phyloP scores from a whole-genome alignment of 1,140 invertebrate genomes.

The Trypoxylus dichotomus region DNA sequence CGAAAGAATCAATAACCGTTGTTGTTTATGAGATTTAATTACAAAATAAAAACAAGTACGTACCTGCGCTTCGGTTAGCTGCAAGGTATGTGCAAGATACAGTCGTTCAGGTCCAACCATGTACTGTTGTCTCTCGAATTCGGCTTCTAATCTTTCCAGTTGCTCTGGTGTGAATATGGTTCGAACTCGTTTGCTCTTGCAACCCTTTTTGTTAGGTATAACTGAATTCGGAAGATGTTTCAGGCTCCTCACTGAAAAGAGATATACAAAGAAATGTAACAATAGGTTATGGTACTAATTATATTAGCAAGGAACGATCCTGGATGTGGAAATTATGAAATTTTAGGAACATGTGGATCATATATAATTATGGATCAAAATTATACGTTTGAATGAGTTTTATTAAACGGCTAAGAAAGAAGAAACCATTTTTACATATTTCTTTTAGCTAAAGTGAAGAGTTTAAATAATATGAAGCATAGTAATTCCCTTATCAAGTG shows the following conservation, averaged over 20 bases:
- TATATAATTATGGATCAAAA: no score
- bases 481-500: no score
- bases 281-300: no score
- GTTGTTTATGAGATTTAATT: constrained; percentile 7
- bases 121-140: constrained; percentile 93
- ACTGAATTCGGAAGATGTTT: constrained; percentile 45
- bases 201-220: constrained; percentile 47
- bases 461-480: no score
- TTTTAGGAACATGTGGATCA: no score
- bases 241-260: constrained; percentile 44
- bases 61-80: constrained; percentile 89
- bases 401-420: no score
- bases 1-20: constrained; percentile 32
- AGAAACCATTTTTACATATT: no score
- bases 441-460: no score
- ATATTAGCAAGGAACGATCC: no score
- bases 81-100: constrained; percentile 83
- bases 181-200: constrained; percentile 74
- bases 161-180: constrained; percentile 96
- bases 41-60: constrained; percentile 29
- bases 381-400: no score
- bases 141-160: constrained; percentile 84
- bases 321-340: no score
- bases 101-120: constrained; percentile 93
- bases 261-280: constrained; percentile 1